Conservation (phyloP, 2,113 vertebrate species). For the Epinephelus moara region DNA sequence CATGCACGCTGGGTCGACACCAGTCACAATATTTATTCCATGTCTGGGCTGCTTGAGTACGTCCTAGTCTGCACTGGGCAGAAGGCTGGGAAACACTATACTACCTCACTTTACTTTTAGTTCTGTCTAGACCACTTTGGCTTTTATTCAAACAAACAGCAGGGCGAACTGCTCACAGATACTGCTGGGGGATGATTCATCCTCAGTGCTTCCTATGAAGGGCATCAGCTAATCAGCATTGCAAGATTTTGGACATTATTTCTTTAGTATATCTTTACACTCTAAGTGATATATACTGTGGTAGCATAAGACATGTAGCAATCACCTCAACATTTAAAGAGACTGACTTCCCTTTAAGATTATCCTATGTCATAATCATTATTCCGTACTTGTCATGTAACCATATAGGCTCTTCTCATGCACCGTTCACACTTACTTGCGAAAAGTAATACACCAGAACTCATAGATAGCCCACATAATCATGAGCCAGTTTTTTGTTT, state of each 20-base stretch:
- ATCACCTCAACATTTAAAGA: background rate
- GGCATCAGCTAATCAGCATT: background rate
- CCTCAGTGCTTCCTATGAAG: background rate
- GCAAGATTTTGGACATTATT: background rate
- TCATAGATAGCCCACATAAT: no score
- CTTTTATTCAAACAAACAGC: conserved; percentile 5
- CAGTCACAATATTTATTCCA: background rate
- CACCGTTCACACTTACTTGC: no score
- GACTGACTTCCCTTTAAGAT: background rate
- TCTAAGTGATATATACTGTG: background rate
- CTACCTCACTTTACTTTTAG: background rate
- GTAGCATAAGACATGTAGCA: background rate
- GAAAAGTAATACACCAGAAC: no score
- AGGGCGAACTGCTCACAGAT: background rate
- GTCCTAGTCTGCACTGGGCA: background rate
- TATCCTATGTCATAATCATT: background rate
- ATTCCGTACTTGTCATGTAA: background rate
- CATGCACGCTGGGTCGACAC: background rate
- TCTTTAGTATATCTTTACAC: background rate
- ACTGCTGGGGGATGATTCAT: background rate
- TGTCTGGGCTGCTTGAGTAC: background rate
- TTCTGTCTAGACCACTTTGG: background rate
- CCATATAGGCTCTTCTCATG: no score
- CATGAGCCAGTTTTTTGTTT: no score
- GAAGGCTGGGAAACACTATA: background rate